Base-by-base conservation (phyloP, 2,797 vertebrate genomes). In the Notoglanidium macrostoma region DNA sequence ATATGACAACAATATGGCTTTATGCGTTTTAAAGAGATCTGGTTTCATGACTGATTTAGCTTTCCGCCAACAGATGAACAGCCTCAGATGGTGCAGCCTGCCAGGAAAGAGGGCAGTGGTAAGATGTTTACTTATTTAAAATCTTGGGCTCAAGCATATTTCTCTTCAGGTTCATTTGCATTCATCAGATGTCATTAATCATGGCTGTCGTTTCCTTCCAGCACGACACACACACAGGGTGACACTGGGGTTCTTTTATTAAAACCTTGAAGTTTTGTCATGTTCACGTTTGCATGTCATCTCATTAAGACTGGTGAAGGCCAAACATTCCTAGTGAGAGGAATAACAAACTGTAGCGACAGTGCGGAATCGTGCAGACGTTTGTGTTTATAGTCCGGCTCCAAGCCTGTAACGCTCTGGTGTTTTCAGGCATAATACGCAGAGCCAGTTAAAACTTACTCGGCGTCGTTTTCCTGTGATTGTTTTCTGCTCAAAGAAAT, bases 301-400 rank as follows among this genome's bases (percentile, higher is more conserved):
- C 26, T 49, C 78, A 82, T 85, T 78, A 78, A 85, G 72, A 78
- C 67, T 72, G 85, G 83, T 88, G 46, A 44, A 74, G 63, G 49
- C 65, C 46, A 88, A 80, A 67, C 59, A 54, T 68, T 85, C 49
- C 72, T 61, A 81, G 59, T 86, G 59, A 81, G n/a, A 65, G 35
- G 17, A 63, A 84, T 81, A 87, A 79, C 55, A 90, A 88, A 85
- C 86, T n/a, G 44, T 55, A 84, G 23, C 78, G 63, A 23, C 59
- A 63, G 35, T 11, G 32, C 44, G 40, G 81, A 68, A 63, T 77
- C 29, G 10, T 46, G 70, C 79, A 74, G 86, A 35, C 23, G 8
- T 73, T 73, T 55, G 65, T 80, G 57, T 88, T 89, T 80, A 87
- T 55, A 49, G 35, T 78, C 32, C 8, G 14, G 83, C 83, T 82